Evolutionary conservation across 2,797 vertebrate species (phyloP), one percentile per base, ranked within the genome.

Genomic region (Phrynocephalus forsythii): DNA sequence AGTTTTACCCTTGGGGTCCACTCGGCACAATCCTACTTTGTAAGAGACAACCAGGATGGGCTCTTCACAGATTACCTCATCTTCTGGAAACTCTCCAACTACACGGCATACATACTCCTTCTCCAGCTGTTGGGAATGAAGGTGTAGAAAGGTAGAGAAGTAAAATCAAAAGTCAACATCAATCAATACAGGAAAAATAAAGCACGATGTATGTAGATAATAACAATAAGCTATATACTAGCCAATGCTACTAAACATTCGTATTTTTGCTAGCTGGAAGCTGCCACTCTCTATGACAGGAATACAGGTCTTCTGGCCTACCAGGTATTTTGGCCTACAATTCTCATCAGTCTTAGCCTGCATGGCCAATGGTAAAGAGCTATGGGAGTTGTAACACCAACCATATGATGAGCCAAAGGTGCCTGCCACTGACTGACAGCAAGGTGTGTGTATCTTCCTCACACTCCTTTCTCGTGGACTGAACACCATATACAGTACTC

Each of bases 21-120:
- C 99, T 0, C 99, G 97, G 88, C 99, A 99, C 67, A 99, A 96
- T 1, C 99, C 99, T n/a, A 97, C 96, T 88, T 97, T 97, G 92
- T 97, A 97, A 38, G 99, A 99, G 2, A 99, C 98, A 0, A 99
- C 98, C 91, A 99, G 95, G 91, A 99, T 98, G 90, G 98, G 98
- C 88, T 99, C 98, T 79, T 99, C 98, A 1, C 99, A 99, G 80
- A 97, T 93, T 84, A 99, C 89, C 82, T 98, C 97, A 0, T 93
- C 94, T 1, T 97, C 95, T 0, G 99, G 99, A 91, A 99, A 99
- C 92, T 98, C 97, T 10, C 99, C 99, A 20, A 97, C 96, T 18
- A 99, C 99, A 5, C 99, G 97, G 90, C 99, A 99, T 38, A 99
- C 95, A 0, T 99, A 99, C 33, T 99, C 99, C 94, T 99, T 99